Evolutionary conservation across 2,113 vertebrate species (phyloP).

Genomic region (Sterna hirundo): DNA sequence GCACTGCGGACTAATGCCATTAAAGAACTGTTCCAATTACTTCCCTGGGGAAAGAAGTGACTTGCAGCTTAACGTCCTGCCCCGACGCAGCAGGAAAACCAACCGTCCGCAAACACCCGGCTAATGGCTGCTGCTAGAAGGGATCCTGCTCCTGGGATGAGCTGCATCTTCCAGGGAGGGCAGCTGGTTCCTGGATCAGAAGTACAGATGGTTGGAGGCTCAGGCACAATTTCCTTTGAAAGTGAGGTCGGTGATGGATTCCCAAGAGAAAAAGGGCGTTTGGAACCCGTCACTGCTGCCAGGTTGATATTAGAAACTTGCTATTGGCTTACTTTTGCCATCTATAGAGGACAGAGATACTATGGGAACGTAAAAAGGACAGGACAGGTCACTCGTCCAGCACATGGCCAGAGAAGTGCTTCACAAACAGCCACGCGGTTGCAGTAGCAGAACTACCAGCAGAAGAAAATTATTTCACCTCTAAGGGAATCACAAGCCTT

Average conservation of each 20-base stretch:
- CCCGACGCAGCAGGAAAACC: slow-evolving; percentile 54
- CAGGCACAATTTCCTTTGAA: neutral
- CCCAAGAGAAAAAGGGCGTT: neutral
- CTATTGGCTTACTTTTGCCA: neutral
- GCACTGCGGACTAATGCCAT: neutral
- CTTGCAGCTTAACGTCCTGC: slow-evolving; percentile 54
- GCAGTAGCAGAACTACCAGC: neutral
- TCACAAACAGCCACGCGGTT: neutral
- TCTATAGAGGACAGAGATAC: neutral
- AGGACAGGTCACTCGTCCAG: neutral
- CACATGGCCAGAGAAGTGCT: neutral
- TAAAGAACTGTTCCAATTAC: slow-evolving; percentile 66
- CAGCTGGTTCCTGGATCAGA: slow-evolving; percentile 23
- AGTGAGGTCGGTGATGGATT: neutral
- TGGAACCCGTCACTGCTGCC: neutral
- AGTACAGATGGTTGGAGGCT: slow-evolving; percentile 1
- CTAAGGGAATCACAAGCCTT: neutral
- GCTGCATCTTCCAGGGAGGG: neutral
- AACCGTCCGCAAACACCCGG: neutral
- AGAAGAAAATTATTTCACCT: neutral
- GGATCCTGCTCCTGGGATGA: neutral
- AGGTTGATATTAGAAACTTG: neutral
- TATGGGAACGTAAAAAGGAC: neutral
- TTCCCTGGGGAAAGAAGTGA: slow-evolving; percentile 68
- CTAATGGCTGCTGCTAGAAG: neutral